Evolutionary conservation across 2,888 invertebrate species (phyloP).

Genomic region (Papilio gigon): DNA sequence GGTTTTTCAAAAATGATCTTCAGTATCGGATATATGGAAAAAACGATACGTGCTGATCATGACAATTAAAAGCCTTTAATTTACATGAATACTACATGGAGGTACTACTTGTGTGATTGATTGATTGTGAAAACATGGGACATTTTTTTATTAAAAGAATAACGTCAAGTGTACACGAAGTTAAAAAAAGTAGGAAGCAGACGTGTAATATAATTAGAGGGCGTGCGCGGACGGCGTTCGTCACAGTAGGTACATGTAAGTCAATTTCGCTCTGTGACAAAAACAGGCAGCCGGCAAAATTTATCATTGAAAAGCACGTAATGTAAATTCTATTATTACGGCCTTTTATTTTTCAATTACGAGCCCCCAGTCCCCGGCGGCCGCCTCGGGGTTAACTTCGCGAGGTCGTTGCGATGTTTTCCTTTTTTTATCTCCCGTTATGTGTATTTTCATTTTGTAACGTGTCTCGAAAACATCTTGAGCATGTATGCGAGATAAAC

Average conservation of each 20-base stretch:
- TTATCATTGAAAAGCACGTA: conserved; percentile 79
- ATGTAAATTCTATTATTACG: conserved; percentile 82
- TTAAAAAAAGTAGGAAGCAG: conserved; percentile 23
- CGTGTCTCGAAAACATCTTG: conserved; percentile 46
- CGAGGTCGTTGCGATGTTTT: conserved; percentile 59
- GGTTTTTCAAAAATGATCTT: background rate
- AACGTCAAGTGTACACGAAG: background rate
- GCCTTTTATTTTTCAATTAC: conserved; percentile 83
- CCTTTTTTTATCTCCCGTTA: conserved; percentile 47
- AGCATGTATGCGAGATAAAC: conserved; percentile 37
- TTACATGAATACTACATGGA: background rate
- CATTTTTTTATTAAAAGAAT: background rate
- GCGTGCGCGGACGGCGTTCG: conserved; percentile 41
- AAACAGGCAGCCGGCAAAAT: conserved; percentile 75
- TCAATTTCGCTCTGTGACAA: conserved; percentile 74
- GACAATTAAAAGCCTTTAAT: background rate
- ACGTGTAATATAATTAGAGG: conserved; percentile 44
- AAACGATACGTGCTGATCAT: background rate
- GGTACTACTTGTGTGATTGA: background rate
- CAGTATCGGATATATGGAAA: background rate
- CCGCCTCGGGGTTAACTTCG: conserved; percentile 75
- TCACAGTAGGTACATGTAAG: conserved; percentile 52
- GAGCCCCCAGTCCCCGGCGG: conserved; percentile 64
- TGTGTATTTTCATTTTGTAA: conserved; percentile 48
- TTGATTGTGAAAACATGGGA: background rate